Percentiles rank a stretch among this genome's conserved stretches.
phyloP scores from a whole-genome alignment of 2,888 invertebrate genomes.

The Drosophila colorata region DNA sequence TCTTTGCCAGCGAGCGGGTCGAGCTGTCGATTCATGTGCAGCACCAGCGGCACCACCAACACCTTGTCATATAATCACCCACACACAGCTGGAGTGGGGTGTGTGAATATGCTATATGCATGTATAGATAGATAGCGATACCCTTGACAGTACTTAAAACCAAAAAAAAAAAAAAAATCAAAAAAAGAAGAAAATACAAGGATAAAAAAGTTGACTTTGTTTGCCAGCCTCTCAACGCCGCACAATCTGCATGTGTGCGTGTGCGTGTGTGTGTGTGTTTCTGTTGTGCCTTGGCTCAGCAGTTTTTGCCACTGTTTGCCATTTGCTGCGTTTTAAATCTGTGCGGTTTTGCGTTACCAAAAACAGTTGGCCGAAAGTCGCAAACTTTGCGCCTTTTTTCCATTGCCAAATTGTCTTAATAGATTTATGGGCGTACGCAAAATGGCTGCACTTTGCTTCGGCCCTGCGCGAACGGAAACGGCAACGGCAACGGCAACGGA shows the following conservation, averaged over 20 bases:
- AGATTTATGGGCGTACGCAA: conserved; percentile 80
- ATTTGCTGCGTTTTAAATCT: conserved; percentile 57
- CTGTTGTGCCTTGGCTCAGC: conserved; percentile 51
- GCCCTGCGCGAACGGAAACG: conserved; percentile 30
- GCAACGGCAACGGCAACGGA: conserved; percentile 41
- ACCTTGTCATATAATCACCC: conserved; percentile 71
- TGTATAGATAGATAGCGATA: conserved; percentile 77
- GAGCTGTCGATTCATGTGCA: conserved; percentile 41
- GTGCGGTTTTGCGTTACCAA: conserved; percentile 50
- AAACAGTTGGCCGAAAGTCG: conserved; percentile 45
- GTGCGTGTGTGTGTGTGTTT: conserved; percentile 20
- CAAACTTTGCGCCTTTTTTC: conserved; percentile 50
- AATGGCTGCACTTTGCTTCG: conserved; percentile 77
- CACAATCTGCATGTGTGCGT: not conserved
- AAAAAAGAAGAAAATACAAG: conserved; percentile 27
- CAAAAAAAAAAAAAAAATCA: too few species aligned
- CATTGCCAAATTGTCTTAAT: conserved; percentile 80
- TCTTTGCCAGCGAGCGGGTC: conserved; percentile 14
- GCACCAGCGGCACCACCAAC: conserved; percentile 31
- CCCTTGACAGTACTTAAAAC: conserved; percentile 81
- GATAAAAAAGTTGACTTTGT: conserved; percentile 73
- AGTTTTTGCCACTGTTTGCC: conserved; percentile 56
- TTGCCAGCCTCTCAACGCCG: conserved; percentile 50
- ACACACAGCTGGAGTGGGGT: conserved; percentile 11
- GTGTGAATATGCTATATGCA: conserved; percentile 23